Conservation (phyloP, 2,797 vertebrate species). For the Pterois miles region DNA sequence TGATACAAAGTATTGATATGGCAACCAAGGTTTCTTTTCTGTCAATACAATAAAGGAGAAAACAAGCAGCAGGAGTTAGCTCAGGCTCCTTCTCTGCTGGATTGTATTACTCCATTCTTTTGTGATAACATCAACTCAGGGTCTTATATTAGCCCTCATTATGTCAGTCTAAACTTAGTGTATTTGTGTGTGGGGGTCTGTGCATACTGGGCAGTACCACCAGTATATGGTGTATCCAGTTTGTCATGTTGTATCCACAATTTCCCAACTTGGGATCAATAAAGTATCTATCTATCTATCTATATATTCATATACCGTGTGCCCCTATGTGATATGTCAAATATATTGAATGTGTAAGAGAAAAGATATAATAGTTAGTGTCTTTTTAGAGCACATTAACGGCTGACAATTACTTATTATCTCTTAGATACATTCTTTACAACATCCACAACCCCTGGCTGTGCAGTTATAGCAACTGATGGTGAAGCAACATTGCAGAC, state of each 20-base stretch:
- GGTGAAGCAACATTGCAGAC: background rate
- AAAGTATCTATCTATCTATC: too few species aligned
- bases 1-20: constrained; percentile 5
- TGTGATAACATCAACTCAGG: constrained; percentile 49
- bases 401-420: constrained; percentile 19
- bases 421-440: constrained; percentile 12
- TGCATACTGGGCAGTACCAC: background rate
- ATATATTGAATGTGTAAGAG: background rate
- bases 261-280: too few species aligned
- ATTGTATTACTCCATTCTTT: constrained; percentile 45
- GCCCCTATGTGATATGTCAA: constrained; percentile 2
- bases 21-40: constrained; percentile 21
- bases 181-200: constrained; percentile 24
- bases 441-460: background rate
- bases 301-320: background rate
- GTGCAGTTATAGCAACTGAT: background rate
- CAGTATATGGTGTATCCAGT: background rate
- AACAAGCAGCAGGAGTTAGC: constrained; percentile 34
- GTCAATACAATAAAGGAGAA: constrained; percentile 26
- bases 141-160: constrained; percentile 41
- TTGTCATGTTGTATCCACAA: constrained; percentile 3
- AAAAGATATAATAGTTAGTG: background rate
- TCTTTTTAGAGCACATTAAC: constrained; percentile 10
- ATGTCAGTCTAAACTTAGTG: constrained; percentile 20
- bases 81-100: constrained; percentile 33